These are phyloP conservation scores for Drosophila sechellia DNA, from an alignment of 1,140 invertebrate species.

Conservation along the genomic window DNA sequence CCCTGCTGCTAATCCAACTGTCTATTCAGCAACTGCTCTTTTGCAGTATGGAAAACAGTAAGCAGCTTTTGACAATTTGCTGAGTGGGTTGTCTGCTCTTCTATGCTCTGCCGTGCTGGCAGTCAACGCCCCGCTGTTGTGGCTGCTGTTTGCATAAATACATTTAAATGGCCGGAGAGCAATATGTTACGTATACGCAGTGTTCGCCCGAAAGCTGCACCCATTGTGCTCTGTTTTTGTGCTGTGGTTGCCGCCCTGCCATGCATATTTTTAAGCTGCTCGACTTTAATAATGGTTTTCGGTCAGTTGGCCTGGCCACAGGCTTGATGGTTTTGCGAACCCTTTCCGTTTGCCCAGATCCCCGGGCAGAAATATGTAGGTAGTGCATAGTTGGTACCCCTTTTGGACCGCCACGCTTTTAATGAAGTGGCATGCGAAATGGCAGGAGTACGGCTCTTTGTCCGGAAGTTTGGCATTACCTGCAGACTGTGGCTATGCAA, in stretches of 20 bases:
- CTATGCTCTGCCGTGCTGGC: slow-evolving; percentile 8
- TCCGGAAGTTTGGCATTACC: slow-evolving; percentile 72
- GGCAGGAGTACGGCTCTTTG: background rate
- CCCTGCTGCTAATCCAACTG: slow-evolving; percentile 2
- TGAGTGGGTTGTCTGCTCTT: slow-evolving; percentile 52
- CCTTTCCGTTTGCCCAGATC: slow-evolving; percentile 3
- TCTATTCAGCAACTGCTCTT: background rate
- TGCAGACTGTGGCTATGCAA: slow-evolving; percentile 47
- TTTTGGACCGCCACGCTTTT: slow-evolving; percentile 27
- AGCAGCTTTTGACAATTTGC: slow-evolving; percentile 81
- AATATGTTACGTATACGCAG: slow-evolving; percentile 81
- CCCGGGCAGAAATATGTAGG: slow-evolving; percentile 3
- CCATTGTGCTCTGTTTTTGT: slow-evolving; percentile 13
- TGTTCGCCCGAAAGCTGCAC: slow-evolving; percentile 34
- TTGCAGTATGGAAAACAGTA: slow-evolving; percentile 30
- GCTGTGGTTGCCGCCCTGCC: slow-evolving; percentile 57
- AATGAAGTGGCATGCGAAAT: slow-evolving; percentile 69
- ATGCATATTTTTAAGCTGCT: slow-evolving; percentile 77
- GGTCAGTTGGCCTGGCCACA: slow-evolving; percentile 63
- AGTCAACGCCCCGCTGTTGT: slow-evolving; percentile 29
- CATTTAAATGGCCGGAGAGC: slow-evolving; percentile 73
- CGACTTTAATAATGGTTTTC: slow-evolving; percentile 79
- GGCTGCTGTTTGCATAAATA: slow-evolving; percentile 75
- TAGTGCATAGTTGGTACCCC: background rate
- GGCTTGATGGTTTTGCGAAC: slow-evolving; percentile 52